Percentiles rank a stretch among this genome's conserved stretches.
Evolutionary conservation across 2,888 invertebrate genomes (phyloP).

Genomic region (Drosophila siamana): DNA sequence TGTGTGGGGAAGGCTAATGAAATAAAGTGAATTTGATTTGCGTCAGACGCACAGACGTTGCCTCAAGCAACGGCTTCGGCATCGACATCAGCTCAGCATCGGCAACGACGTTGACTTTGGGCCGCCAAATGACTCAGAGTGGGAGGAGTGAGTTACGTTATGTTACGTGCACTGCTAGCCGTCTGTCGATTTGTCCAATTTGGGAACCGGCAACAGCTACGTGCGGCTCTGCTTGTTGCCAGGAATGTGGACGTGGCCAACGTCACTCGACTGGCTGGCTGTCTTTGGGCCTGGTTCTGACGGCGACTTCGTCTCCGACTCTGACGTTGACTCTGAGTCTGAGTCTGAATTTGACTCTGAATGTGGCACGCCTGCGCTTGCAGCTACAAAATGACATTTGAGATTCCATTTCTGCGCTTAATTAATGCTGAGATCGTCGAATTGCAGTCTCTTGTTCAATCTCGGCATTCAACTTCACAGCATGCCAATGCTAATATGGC

Average conservation of each 20-base stretch:
- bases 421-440: slow-evolving; percentile 60
- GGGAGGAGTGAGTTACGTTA: background rate
- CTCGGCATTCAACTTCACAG: slow-evolving; percentile 57
- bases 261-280: slow-evolving; percentile 33
- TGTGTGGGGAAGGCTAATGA: slow-evolving; percentile 52
- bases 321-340: slow-evolving; percentile 8
- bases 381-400: slow-evolving; percentile 50
- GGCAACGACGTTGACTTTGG: background rate
- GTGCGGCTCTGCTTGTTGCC: slow-evolving; percentile 36
- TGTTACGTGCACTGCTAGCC: slow-evolving; percentile 28
- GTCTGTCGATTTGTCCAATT: slow-evolving; percentile 25
- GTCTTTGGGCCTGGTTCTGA: slow-evolving; percentile 25
- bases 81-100: background rate
- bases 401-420: slow-evolving; percentile 55
- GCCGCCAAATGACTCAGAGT: slow-evolving; percentile 15
- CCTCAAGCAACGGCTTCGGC: slow-evolving; percentile 9
- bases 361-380: slow-evolving; percentile 48
- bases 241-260: slow-evolving; percentile 66
- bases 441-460: slow-evolving; percentile 7
- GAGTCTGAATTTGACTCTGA: too few relatives aligned
- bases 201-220: slow-evolving; percentile 48
- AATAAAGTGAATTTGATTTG: slow-evolving; percentile 59
- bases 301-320: background rate
- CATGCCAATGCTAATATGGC: slow-evolving; percentile 54
- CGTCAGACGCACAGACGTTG: slow-evolving; percentile 23